Percentiles rank a stretch among this genome's conserved stretches.
Conservation (phyloP, 2,113 vertebrate species). For the Brachypteracias leptosomus region DNA sequence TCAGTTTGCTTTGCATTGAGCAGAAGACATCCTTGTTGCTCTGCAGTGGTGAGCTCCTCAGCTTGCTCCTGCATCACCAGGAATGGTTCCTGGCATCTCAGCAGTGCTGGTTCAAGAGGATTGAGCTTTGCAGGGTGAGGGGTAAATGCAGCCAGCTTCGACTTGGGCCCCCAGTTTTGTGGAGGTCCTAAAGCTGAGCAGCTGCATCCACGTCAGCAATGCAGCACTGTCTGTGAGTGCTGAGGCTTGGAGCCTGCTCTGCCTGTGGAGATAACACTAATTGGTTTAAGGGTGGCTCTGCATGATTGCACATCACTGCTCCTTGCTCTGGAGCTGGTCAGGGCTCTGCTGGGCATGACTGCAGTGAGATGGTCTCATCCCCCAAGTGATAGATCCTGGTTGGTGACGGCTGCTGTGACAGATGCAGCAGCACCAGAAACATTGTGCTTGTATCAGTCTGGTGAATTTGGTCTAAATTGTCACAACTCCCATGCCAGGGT, state of each 20-base stretch:
- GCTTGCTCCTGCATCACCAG: not conserved
- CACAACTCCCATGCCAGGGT: not conserved
- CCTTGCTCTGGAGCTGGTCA: not conserved
- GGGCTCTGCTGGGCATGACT: not conserved
- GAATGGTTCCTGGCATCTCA: not conserved
- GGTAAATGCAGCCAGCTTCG: fast-evolving
- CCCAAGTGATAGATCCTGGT: not conserved
- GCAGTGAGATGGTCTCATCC: fast-evolving
- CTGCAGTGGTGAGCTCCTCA: not conserved
- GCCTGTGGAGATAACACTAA: fast-evolving
- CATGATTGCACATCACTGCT: fast-evolving
- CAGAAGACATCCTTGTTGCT: fast-evolving
- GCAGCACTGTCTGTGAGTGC: fast-evolving
- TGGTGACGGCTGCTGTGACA: not conserved
- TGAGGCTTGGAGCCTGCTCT: not conserved
- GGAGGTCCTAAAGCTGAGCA: not conserved
- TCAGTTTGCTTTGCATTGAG: fast-evolving
- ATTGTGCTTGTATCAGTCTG: fast-evolving
- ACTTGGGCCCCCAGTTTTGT: fast-evolving
- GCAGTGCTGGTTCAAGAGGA: not conserved
- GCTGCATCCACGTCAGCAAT: fast-evolving
- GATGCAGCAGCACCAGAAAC: not conserved
- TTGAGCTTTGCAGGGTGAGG: not conserved
- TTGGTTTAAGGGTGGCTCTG: not conserved
- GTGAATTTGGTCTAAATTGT: fast-evolving